These are phyloP conservation scores for Ctenopoma kingsleyae DNA, from an alignment of 2,797 vertebrate species.

Conservation along the genomic window DNA sequence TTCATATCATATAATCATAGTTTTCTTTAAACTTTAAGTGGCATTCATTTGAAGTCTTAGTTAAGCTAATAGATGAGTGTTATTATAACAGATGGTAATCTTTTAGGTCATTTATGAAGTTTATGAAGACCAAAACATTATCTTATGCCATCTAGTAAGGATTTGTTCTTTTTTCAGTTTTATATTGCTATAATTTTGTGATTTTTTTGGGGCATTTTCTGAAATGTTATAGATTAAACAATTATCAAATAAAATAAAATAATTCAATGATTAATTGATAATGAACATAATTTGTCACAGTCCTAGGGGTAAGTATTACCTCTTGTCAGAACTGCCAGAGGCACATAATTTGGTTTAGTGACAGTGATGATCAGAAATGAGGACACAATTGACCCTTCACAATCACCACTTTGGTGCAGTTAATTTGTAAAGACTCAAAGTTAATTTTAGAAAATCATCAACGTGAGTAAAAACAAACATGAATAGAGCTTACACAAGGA, in stretches of 20 bases:
- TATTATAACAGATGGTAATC: too few species aligned
- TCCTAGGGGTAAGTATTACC: constrained; percentile 1
- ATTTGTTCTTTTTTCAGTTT: background rate
- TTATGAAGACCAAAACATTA: background rate
- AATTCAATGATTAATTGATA: constrained; percentile 16
- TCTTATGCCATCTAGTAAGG: background rate
- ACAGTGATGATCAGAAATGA: constrained; percentile 21
- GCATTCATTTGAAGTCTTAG: background rate
- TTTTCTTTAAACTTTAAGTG: background rate
- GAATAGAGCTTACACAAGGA: background rate
- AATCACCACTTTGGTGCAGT: constrained; percentile 17
- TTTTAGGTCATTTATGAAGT: background rate
- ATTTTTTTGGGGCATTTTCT: background rate
- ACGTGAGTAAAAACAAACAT: background rate
- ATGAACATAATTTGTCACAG: constrained; percentile 15
- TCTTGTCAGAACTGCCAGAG: constrained; percentile 5
- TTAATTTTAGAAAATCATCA: constrained; percentile 6
- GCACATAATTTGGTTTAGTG: constrained; percentile 14
- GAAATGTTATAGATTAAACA: too few species aligned
- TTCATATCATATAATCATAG: too few species aligned
- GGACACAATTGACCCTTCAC: constrained; percentile 9
- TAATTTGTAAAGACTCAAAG: constrained; percentile 26
- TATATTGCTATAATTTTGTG: background rate
- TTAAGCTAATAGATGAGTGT: background rate
- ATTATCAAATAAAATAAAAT: constrained; percentile 6